Conservation (phyloP, 2,888 invertebrate genomes). For the Cyclophora punctaria region DNA sequence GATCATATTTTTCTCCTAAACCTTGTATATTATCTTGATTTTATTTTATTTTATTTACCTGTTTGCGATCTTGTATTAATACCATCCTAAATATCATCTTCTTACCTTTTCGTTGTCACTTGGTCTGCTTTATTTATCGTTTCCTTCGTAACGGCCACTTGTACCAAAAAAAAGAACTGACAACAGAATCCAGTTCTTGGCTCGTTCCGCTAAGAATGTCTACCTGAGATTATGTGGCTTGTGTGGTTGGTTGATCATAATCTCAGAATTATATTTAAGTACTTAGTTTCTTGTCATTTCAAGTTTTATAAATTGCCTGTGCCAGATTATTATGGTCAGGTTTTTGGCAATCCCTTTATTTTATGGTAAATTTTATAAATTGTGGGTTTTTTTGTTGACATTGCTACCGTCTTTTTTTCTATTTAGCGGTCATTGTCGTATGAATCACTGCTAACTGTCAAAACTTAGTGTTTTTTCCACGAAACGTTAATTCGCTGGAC, state of each 20-base stretch:
- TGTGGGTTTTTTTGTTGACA: constrained; percentile 2
- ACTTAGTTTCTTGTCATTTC: too few species aligned
- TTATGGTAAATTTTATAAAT: too few species aligned
- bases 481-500: constrained; percentile 52
- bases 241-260: constrained; percentile 45
- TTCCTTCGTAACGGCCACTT: constrained; percentile 64
- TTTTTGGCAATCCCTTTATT: too few species aligned
- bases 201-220: constrained; percentile 43
- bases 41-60: too few species aligned
- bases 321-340: too few species aligned
- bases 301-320: too few species aligned
- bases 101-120: constrained; percentile 19
- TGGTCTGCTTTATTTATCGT: constrained; percentile 42
- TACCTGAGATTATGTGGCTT: constrained; percentile 63
- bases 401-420: constrained; percentile 27
- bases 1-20: too few species aligned
- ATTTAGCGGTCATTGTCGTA: constrained; percentile 58
- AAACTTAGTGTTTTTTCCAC: constrained; percentile 52
- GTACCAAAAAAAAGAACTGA: constrained; percentile 51
- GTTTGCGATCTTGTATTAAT: too few species aligned
- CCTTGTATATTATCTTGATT: too few species aligned
- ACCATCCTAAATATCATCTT: too few species aligned
- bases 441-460: constrained; percentile 69
- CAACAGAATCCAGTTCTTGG: constrained; percentile 63
- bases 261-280: constrained; percentile 19